Conservation (phyloP, 2,797 vertebrate species). For the Lacerta viridis region DNA sequence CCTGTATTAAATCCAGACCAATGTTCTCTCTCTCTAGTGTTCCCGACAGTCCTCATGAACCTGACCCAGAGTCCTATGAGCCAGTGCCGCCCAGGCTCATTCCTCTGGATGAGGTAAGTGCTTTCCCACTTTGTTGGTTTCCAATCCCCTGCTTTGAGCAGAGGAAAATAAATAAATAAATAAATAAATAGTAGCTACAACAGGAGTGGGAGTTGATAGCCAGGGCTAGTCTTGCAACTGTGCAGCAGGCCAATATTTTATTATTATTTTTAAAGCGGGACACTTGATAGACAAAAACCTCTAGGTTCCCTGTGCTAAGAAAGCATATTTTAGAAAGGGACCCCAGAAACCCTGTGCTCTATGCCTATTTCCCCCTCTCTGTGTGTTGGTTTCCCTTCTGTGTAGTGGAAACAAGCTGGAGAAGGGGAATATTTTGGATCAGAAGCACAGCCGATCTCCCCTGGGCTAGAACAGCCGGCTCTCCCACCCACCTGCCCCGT, state of each 20-base stretch:
- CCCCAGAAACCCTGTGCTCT: background rate
- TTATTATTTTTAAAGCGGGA: background rate
- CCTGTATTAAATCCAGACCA: background rate
- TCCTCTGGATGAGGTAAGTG: conserved; percentile 91
- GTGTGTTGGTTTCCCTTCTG: background rate
- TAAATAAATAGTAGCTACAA: background rate
- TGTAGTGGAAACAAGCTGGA: conserved; percentile 12
- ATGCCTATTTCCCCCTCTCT: background rate
- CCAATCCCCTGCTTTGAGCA: conserved; percentile 9
- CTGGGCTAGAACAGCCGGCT: background rate
- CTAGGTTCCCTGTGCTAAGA: background rate
- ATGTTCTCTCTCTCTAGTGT: conserved; percentile 69
- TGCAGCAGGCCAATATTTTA: background rate
- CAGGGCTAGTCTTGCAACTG: background rate
- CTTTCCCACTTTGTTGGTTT: accelerated
- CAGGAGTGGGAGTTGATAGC: background rate
- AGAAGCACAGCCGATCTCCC: background rate
- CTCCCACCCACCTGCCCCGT: background rate
- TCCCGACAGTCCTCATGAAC: conserved; percentile 91
- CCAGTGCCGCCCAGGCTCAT: conserved; percentile 93
- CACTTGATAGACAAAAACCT: background rate
- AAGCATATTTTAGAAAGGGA: background rate
- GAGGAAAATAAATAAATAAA: background rate
- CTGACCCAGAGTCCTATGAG: conserved; percentile 93
- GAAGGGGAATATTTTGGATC: conserved; percentile 8